Percentiles rank a stretch among this genome's conserved stretches.
These are phyloP conservation scores for Microtus oregoni DNA, from an alignment of 2,113 vertebrate genomes.

Conservation along the genomic window DNA sequence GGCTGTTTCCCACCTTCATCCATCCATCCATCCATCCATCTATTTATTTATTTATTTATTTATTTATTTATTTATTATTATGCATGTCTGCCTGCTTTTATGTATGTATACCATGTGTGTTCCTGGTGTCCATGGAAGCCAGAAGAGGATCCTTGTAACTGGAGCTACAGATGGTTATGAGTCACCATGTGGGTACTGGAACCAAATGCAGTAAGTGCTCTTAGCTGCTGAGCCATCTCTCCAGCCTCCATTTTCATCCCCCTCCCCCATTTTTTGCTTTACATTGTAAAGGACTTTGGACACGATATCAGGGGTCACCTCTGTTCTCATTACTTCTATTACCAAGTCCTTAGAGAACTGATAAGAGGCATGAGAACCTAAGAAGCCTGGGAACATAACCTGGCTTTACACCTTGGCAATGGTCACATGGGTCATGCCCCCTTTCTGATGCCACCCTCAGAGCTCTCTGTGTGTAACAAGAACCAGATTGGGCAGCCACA, in stretches of 20 bases:
- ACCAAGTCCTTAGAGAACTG: not conserved
- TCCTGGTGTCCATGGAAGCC: not conserved
- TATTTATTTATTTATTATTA: not conserved
- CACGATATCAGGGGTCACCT: not conserved
- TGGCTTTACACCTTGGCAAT: not conserved
- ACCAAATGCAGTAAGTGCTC: not conserved
- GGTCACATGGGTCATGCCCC: not conserved
- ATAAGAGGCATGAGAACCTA: not conserved
- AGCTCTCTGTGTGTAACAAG: not conserved
- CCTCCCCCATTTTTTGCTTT: not conserved
- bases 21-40: too few relatives aligned
- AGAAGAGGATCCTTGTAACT: not conserved
- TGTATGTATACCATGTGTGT: not conserved
- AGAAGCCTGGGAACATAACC: not conserved
- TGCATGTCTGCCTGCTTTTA: not conserved
- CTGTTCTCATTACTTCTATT: not conserved
- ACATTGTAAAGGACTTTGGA: too few relatives aligned
- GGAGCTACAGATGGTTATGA: not conserved
- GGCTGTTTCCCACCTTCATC: not conserved
- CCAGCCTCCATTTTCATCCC: not conserved
- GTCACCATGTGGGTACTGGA: not conserved
- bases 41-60: not conserved
- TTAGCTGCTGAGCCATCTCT: not conserved
- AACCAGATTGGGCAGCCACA: not conserved
- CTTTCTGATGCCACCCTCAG: not conserved